Percentiles rank a stretch among this genome's conserved stretches.
These are phyloP conservation scores for Liasis olivaceus DNA, from an alignment of 2,797 vertebrate species.

Conservation along the genomic window DNA sequence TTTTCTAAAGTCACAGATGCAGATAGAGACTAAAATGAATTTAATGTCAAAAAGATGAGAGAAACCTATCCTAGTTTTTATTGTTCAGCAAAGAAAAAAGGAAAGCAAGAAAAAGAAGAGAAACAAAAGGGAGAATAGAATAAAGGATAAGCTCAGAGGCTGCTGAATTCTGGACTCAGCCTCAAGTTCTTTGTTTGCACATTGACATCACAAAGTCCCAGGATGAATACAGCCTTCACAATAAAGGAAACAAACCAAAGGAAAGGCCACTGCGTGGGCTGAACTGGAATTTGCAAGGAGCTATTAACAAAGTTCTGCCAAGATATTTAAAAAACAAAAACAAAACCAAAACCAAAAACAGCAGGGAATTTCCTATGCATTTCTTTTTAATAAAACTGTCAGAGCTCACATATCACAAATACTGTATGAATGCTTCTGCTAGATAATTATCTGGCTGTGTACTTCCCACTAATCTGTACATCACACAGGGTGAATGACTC, in stretches of 20 bases:
- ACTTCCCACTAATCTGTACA: conserved; percentile 39
- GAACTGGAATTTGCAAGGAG: conserved; percentile 1
- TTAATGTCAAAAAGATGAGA: not conserved
- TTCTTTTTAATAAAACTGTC: conserved; percentile 41
- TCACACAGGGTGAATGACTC: conserved; percentile 22
- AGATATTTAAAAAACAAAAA: not conserved
- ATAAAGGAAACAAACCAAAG: not conserved
- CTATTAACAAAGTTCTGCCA: conserved; percentile 11
- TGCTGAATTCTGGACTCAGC: not conserved
- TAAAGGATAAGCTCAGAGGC: not conserved
- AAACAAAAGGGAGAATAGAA: not conserved
- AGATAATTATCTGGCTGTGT: conserved; percentile 37
- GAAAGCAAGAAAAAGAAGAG: not conserved
- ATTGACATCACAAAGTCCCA: not conserved
- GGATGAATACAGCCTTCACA: not conserved
- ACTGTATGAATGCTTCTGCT: conserved; percentile 21
- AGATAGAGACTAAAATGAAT: not conserved
- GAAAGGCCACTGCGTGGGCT: conserved; percentile 1
- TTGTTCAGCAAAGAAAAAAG: not conserved
- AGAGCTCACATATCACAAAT: conserved; percentile 29
- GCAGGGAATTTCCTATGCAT: conserved; percentile 25
- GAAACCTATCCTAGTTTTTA: not conserved
- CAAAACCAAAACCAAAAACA: not conserved
- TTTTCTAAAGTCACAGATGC: not conserved
- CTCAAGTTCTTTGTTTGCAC: not conserved